These are phyloP conservation scores for Staurois parvus DNA, from an alignment of 2,797 vertebrate species.

Conservation along the genomic window DNA sequence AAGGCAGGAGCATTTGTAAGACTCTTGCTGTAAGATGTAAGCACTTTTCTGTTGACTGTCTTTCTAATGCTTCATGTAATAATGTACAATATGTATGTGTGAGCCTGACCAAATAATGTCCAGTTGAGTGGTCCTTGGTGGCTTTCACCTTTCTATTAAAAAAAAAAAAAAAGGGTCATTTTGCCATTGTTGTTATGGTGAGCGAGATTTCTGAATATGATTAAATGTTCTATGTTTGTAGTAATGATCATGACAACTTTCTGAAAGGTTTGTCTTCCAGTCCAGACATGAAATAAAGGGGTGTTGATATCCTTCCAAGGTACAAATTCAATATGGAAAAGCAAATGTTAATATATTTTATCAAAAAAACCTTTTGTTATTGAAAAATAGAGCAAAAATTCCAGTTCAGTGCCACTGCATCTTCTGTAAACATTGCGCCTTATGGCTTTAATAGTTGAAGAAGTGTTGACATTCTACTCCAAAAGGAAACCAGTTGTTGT, in stretches of 20 bases:
- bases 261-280: slow-evolving; percentile 52
- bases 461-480: background rate
- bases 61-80: slow-evolving; percentile 61
- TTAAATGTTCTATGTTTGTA: slow-evolving; percentile 38
- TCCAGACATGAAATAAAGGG: slow-evolving; percentile 8
- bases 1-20: slow-evolving; percentile 12
- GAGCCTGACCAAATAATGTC: slow-evolving; percentile 49
- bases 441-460: slow-evolving; percentile 23
- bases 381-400: slow-evolving; percentile 1
- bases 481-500: background rate
- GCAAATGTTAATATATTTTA: slow-evolving; percentile 21
- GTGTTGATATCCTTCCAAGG: slow-evolving; percentile 23
- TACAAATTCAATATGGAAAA: slow-evolving; percentile 14
- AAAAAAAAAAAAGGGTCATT: slow-evolving; percentile 20
- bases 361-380: slow-evolving; percentile 11
- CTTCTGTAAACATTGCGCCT: slow-evolving; percentile 34
- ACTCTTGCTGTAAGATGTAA: slow-evolving; percentile 51
- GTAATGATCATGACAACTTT: slow-evolving; percentile 36
- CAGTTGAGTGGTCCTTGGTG: slow-evolving; percentile 54
- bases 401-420: slow-evolving; percentile 19
- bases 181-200: slow-evolving; percentile 44
- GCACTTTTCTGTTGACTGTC: slow-evolving; percentile 60
- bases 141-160: slow-evolving; percentile 31
- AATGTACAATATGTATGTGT: slow-evolving; percentile 59
- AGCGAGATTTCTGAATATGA: slow-evolving; percentile 32